Percentiles rank a stretch among this genome's conserved stretches.
These are phyloP conservation scores for Miltochrista miniata DNA, from an alignment of 2,888 invertebrate species.

Conservation along the genomic window DNA sequence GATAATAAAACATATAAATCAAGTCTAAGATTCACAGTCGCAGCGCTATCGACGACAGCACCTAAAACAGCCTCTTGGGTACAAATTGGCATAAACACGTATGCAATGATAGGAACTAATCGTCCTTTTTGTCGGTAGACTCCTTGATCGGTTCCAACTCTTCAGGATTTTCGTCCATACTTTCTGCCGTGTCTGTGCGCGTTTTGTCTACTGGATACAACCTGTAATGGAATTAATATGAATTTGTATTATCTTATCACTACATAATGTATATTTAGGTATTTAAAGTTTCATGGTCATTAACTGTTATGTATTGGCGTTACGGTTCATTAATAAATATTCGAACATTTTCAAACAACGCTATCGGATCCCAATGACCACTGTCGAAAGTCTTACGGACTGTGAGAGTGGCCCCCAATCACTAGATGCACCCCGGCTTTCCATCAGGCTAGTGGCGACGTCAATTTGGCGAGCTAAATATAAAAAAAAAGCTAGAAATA, in stretches of 20 bases:
- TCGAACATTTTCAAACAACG: too few relatives aligned
- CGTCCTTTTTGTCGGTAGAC: conserved; percentile 59
- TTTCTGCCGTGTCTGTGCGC: conserved; percentile 88
- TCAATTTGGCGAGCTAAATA: too few relatives aligned
- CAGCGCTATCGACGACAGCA: conserved; percentile 28
- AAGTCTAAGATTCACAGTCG: conserved; percentile 55
- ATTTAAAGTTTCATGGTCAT: too few relatives aligned
- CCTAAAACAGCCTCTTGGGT: conserved; percentile 39
- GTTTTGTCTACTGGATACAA: conserved; percentile 96
- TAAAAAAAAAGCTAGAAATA: too few relatives aligned
- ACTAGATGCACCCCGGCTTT: too few relatives aligned
- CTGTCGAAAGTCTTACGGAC: too few relatives aligned
- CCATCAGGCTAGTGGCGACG: too few relatives aligned
- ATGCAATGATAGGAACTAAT: conserved; percentile 40
- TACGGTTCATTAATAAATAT: too few relatives aligned
- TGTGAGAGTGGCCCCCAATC: too few relatives aligned
- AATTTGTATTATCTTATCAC: not conserved
- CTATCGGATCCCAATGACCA: too few relatives aligned
- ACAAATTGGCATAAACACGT: conserved; percentile 8
- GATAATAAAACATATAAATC: not conserved
- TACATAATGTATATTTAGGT: too few relatives aligned
- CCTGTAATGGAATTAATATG: conserved; percentile 70
- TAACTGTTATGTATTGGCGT: too few relatives aligned
- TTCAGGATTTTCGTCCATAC: conserved; percentile 78
- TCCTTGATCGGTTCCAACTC: conserved; percentile 57